A percentile compares a stretch with the other conserved stretches of the same genome.
These are phyloP conservation scores for Bursaphelenchus okinawaensis DNA, from an alignment of 2,888 invertebrate genomes.

Conservation along the genomic window DNA sequence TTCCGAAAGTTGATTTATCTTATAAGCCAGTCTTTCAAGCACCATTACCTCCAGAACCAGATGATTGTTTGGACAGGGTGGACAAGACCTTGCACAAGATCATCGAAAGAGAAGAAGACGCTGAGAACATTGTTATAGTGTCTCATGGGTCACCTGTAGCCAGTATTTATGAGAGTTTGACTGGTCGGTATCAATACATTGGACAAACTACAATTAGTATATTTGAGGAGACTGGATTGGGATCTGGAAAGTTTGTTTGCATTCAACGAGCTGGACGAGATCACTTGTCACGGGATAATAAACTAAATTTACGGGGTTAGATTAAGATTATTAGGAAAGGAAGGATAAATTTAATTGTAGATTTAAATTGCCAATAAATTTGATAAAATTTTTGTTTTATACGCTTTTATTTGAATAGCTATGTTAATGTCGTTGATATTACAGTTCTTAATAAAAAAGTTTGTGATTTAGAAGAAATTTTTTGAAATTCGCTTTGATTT, in stretches of 20 bases:
- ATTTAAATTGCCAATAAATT: background rate
- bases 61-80: conserved; percentile 45
- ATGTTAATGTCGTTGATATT: background rate
- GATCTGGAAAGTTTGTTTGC: conserved; percentile 30
- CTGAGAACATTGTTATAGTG: conserved; percentile 35
- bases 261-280: conserved; percentile 2
- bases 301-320: background rate
- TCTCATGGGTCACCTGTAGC: conserved; percentile 53
- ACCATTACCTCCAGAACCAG: conserved; percentile 33
- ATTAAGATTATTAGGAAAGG: background rate
- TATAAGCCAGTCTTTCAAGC: conserved; percentile 41
- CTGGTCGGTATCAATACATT: conserved; percentile 42
- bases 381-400: background rate
- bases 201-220: conserved; percentile 41
- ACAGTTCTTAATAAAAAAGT: background rate
- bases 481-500: background rate
- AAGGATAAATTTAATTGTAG: background rate
- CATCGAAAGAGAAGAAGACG: conserved; percentile 27
- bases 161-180: conserved; percentile 45
- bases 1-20: conserved; percentile 34
- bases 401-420: background rate
- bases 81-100: conserved; percentile 36
- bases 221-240: conserved; percentile 31
- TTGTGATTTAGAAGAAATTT: background rate
- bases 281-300: background rate